phyloP scores from a whole-genome alignment of 1,140 invertebrate species.

The Hydropsyche tenuis region DNA sequence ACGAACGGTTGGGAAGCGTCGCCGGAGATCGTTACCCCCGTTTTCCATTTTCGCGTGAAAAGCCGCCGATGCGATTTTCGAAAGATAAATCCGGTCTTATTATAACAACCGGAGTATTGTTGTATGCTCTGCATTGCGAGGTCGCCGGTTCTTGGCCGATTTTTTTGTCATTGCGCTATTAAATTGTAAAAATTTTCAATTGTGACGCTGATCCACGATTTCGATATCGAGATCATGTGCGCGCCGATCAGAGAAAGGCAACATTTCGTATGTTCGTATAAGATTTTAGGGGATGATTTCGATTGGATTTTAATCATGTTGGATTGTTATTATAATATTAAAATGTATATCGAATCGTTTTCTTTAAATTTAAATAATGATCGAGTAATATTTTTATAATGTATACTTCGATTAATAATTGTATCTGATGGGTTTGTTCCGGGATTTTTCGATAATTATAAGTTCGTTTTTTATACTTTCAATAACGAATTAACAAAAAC shows the following conservation, averaged over 20 bases:
- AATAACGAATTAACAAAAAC: too few species aligned
- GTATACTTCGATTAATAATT: too few species aligned
- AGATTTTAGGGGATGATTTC: background rate
- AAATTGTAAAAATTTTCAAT: conserved; percentile 39
- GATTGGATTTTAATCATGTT: too few species aligned
- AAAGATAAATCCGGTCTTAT: background rate
- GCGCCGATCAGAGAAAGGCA: background rate
- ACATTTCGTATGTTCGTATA: background rate
- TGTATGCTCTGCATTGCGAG: background rate
- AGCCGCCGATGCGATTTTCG: background rate
- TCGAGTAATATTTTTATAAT: too few species aligned
- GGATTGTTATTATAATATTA: too few species aligned
- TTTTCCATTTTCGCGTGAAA: conserved; percentile 29
- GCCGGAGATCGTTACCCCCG: conserved; percentile 23
- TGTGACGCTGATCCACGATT: conserved; percentile 34
- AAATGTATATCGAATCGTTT: too few species aligned
- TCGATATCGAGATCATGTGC: conserved; percentile 22
- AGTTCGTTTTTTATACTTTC: too few species aligned
- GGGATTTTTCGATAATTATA: too few species aligned
- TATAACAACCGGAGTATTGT: background rate
- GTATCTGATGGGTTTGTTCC: too few species aligned
- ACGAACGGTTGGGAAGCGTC: background rate
- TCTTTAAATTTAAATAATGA: too few species aligned
- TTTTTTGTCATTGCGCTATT: conserved; percentile 38
- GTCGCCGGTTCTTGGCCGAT: conserved; percentile 21